A percentile compares a stretch with the other conserved stretches of the same genome.
Conservation (phyloP, 2,888 invertebrate species). For the Amphipyra tragopoginis region DNA sequence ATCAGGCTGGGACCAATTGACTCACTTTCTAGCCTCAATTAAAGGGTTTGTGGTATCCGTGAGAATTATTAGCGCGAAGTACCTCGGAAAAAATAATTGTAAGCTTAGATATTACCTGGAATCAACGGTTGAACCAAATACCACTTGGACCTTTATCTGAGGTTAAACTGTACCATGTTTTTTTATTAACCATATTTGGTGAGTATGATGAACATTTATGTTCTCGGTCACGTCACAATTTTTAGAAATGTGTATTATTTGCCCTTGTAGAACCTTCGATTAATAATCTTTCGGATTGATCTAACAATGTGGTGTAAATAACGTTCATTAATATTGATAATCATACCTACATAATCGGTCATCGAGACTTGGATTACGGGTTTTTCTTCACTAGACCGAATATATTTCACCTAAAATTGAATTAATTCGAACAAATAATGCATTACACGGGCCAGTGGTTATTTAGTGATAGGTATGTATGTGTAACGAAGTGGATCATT, state of each 20-base stretch:
- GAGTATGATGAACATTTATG: no score
- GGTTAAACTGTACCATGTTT: no score
- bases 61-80: conserved; percentile 34
- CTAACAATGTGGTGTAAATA: conserved; percentile 21
- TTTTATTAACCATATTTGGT: no score
- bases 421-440: conserved; percentile 57
- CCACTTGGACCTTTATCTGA: no score
- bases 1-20: conserved; percentile 74
- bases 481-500: conserved; percentile 69
- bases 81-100: conserved; percentile 15
- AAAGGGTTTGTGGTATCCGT: conserved; percentile 61
- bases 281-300: conserved; percentile 5
- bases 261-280: no score
- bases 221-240: no score
- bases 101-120: neutral
- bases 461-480: conserved; percentile 66
- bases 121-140: neutral
- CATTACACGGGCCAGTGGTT: conserved; percentile 69
- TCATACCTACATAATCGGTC: conserved; percentile 14
- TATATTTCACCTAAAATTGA: conserved; percentile 34
- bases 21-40: conserved; percentile 78
- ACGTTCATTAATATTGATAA: conserved; percentile 17
- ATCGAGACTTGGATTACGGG: conserved; percentile 11
- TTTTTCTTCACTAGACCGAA: conserved; percentile 31
- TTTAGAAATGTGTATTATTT: no score